phyloP scores from a whole-genome alignment of 1,140 invertebrate species.

The Hypothenemus hampei region DNA sequence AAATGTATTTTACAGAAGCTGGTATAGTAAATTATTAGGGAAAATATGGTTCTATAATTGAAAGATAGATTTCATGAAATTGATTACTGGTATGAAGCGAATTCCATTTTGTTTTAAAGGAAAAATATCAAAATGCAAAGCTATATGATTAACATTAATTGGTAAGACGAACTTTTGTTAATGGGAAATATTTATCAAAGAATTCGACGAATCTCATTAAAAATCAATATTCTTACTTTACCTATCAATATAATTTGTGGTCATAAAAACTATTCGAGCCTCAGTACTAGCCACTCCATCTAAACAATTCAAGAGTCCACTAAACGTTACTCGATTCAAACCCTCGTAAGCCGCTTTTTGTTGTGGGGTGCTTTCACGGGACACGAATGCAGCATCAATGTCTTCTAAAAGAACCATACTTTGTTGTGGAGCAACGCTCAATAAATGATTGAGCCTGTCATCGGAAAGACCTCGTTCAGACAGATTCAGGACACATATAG shows the following conservation, averaged over 20 bases:
- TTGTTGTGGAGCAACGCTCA: slow-evolving; percentile 88
- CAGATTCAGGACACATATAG: slow-evolving; percentile 94
- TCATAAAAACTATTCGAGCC: slow-evolving; percentile 98
- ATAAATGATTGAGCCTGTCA: slow-evolving; percentile 90
- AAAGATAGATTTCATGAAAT: no score
- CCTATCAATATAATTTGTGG: slow-evolving; percentile 96
- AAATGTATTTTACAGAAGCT: no score
- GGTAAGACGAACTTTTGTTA: no score
- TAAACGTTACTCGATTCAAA: slow-evolving; percentile 91
- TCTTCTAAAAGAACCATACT: slow-evolving; percentile 96
- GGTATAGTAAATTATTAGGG: no score
- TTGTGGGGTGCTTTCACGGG: slow-evolving; percentile 69
- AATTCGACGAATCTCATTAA: neutral
- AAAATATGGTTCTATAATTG: no score
- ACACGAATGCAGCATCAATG: slow-evolving; percentile 94
- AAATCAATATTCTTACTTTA: slow-evolving; percentile 37
- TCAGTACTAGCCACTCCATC: slow-evolving; percentile 99
- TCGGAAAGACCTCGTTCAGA: slow-evolving; percentile 93
- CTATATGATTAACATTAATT: no score
- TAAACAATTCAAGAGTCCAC: slow-evolving; percentile 94
- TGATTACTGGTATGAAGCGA: no score
- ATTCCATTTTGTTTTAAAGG: no score
- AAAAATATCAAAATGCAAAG: no score
- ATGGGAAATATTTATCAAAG: no score
- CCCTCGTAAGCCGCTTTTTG: slow-evolving; percentile 88